These are phyloP conservation scores for Bemisia tabaci DNA, from an alignment of 1,140 invertebrate species.

Conservation along the genomic window DNA sequence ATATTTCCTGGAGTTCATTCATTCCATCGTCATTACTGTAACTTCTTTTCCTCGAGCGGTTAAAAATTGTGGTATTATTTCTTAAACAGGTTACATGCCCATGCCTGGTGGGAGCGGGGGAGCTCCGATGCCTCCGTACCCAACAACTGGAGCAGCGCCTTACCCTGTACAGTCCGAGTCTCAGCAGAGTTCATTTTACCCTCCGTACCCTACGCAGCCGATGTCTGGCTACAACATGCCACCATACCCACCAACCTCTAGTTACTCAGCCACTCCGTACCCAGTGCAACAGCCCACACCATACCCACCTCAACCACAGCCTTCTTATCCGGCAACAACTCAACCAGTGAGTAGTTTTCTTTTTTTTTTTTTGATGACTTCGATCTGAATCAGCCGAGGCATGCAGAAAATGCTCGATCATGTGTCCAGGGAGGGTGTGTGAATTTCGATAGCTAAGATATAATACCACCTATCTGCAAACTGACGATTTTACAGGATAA, in stretches of 20 bases:
- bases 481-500: too few relatives aligned
- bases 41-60: too few relatives aligned
- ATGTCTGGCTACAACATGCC: conserved; percentile 18
- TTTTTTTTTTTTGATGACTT: conserved; percentile 6
- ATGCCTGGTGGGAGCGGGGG: conserved; percentile 34
- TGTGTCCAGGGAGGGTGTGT: too few relatives aligned
- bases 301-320: conserved; percentile 15
- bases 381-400: not conserved
- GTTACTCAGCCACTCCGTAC: conserved; percentile 18
- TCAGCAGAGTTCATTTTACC: conserved; percentile 8
- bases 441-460: too few relatives aligned
- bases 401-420: too few relatives aligned
- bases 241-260: conserved; percentile 19
- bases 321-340: not conserved
- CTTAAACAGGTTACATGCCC: conserved; percentile 48
- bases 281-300: conserved; percentile 3
- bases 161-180: conserved; percentile 1
- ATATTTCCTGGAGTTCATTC: too few relatives aligned
- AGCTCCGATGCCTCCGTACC: conserved; percentile 22
- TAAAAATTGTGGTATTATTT: too few relatives aligned
- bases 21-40: too few relatives aligned
- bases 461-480: too few relatives aligned
- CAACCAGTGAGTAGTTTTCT: conserved; percentile 13
- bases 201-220: conserved; percentile 12
- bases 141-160: conserved; percentile 17